A percentile compares a stretch with the other conserved stretches of the same genome.
Evolutionary conservation across 2,797 vertebrate species (phyloP).

Genomic region (Percopsis omiscomaycus): DNA sequence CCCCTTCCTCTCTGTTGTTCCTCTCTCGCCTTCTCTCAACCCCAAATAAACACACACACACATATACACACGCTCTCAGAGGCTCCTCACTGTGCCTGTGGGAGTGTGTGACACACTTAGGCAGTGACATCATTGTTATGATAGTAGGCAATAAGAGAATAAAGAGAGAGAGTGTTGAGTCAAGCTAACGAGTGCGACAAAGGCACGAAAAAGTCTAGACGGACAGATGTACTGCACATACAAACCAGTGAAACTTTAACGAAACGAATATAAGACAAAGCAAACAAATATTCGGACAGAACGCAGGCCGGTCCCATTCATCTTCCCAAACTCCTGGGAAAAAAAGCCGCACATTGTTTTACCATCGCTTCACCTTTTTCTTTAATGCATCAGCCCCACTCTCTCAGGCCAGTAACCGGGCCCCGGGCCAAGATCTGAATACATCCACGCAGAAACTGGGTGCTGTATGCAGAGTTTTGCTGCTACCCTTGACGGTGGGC

Average conservation of each 20-base stretch:
- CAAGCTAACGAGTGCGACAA: neutral
- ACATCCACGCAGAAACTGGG: constrained; percentile 13
- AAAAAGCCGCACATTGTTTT: constrained; percentile 9
- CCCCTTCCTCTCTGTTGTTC: neutral
- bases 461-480: constrained; percentile 21
- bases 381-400: constrained; percentile 23
- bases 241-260: too few species aligned
- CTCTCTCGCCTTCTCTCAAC: constrained; percentile 12
- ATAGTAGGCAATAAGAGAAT: constrained; percentile 38
- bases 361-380: neutral
- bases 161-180: neutral
- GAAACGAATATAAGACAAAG: neutral
- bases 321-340: neutral
- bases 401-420: constrained; percentile 19
- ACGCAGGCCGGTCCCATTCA: too few species aligned
- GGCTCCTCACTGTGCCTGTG: constrained; percentile 13
- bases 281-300: neutral
- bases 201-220: neutral
- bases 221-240: too few species aligned
- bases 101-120: constrained; percentile 27
- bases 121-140: constrained; percentile 32
- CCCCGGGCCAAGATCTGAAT: constrained; percentile 26
- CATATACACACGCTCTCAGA: neutral
- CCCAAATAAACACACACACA: neutral
- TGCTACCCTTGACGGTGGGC: constrained; percentile 29